Conservation (phyloP, 2,888 invertebrate species). For the Stenchaetothrips biformis region DNA sequence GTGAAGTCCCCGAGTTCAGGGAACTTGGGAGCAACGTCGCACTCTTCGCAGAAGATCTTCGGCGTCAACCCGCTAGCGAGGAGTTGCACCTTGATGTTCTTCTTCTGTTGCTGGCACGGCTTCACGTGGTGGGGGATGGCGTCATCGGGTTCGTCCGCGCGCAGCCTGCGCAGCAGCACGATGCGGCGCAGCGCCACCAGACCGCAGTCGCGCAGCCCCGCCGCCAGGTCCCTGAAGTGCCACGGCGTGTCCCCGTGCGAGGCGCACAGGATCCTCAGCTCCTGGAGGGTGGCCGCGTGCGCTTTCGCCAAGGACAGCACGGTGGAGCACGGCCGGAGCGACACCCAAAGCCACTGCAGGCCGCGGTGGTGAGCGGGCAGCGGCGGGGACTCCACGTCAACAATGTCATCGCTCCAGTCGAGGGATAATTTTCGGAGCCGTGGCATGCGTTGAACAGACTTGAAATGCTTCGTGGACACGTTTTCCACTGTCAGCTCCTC, state of each 20-base stretch:
- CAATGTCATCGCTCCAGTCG: too few species aligned
- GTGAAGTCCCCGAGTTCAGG: too few species aligned
- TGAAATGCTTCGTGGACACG: not conserved
- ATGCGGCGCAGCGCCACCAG: not conserved
- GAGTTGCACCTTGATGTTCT: too few species aligned
- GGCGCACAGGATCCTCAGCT: not conserved
- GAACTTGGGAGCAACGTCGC: too few species aligned
- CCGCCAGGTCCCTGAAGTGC: not conserved
- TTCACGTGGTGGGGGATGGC: not conserved
- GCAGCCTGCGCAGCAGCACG: not conserved
- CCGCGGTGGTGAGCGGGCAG: not conserved
- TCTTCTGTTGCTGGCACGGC: not conserved
- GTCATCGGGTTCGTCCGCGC: not conserved
- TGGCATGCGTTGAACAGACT: not conserved
- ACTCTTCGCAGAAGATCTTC: too few species aligned
- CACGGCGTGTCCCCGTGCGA: not conserved
- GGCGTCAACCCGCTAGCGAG: too few species aligned
- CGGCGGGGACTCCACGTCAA: not conserved
- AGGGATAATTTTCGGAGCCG: not conserved
- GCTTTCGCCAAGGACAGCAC: not conserved
- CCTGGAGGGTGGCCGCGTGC: not conserved
- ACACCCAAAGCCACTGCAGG: not conserved
- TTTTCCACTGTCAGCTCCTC: not conserved
- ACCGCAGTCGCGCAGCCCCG: not conserved
- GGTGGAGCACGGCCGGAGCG: not conserved